Evolutionary conservation across 2,113 vertebrate genomes (phyloP).

Genomic region (Donacobius atricapilla): DNA sequence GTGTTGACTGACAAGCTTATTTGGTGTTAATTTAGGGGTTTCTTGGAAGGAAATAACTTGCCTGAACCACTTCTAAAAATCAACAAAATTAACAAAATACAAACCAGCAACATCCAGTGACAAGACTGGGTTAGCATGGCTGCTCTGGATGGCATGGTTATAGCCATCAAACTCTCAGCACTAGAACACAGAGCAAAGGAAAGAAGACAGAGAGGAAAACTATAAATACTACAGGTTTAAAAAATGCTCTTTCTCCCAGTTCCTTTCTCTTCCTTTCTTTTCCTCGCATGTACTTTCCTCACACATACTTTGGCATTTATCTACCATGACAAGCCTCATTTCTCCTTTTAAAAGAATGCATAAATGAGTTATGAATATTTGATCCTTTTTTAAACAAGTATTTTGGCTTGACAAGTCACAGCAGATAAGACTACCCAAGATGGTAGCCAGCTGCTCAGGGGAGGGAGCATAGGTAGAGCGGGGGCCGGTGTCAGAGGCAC

Average conservation of each 20-base stretch:
- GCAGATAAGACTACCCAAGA: constrained; percentile 53
- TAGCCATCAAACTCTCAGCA: background rate
- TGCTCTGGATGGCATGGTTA: background rate
- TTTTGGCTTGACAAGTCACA: constrained; percentile 53
- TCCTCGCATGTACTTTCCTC: background rate
- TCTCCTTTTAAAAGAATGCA: constrained; percentile 54
- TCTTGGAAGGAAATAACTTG: constrained; percentile 28
- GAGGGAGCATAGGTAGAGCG: background rate
- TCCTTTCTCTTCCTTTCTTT: background rate
- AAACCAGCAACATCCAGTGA: background rate
- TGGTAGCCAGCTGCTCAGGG: constrained; percentile 50
- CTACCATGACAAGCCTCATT: constrained; percentile 33
- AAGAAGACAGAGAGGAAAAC: background rate
- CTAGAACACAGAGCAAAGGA: background rate
- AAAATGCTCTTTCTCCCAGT: background rate
- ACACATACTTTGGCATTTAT: constrained; percentile 16
- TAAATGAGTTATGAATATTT: constrained; percentile 62
- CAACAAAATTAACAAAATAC: background rate
- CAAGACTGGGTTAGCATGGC: background rate
- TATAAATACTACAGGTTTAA: background rate
- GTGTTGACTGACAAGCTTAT: constrained; percentile 61
- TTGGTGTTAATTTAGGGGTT: constrained; percentile 19
- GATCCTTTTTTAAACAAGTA: constrained; percentile 65
- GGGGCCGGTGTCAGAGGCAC: background rate
- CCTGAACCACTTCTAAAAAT: constrained; percentile 15